Base-by-base conservation (phyloP, 2,797 vertebrate genomes). In the Gymnoscopelus braueri region DNA sequence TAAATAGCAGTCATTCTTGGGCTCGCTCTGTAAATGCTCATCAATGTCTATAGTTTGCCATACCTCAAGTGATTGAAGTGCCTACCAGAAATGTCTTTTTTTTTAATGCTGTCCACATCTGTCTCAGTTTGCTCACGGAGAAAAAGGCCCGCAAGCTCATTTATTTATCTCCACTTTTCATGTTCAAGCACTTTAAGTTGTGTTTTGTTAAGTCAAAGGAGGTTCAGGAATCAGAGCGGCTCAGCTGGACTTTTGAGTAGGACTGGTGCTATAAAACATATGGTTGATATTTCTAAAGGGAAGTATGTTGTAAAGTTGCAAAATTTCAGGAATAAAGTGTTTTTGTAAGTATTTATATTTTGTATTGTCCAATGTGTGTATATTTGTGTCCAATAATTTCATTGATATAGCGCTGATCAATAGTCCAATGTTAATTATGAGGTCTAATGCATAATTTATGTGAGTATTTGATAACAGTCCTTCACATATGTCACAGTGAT, bases 11-110 rank as follows among this genome's bases (percentile, higher is more conserved):
- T 44, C 39, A 44, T 44, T 44, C 8, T 44, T 8, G 39, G 39
- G 39, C 39, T 44, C 9, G 39, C 39, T 44, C 39, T 44, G 39
- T 44, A 44, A 44, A 44, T 83, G 71, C 66, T 75, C 72, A 78
- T 76, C 74, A 35, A 74, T 63, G 76, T 13, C 24, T 74, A 74
- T 58, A 47, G 67, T 67, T 77, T 66, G 67, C 52, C 73, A 71
- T 77, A 87, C 83, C 81, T 89, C 84, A 84, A 78, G 66, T 53
- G 67, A 84, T n/a, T 65, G 47, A 87, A 87, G 87, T 89, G 85
- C 87, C 84, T 87, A 71, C 63, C 57, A 62, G 59, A 75, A 48
- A 29, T 29, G 26, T 3, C 84, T 77, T 60, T 74, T 79, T 81
- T 64, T n/a, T n/a, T n/a, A n/a, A 60, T 75, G 71, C 29, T 49